Percentiles rank a stretch among this genome's conserved stretches.
Evolutionary conservation across 1,140 invertebrate species (phyloP).

Genomic region (Drosophila guanche): DNA sequence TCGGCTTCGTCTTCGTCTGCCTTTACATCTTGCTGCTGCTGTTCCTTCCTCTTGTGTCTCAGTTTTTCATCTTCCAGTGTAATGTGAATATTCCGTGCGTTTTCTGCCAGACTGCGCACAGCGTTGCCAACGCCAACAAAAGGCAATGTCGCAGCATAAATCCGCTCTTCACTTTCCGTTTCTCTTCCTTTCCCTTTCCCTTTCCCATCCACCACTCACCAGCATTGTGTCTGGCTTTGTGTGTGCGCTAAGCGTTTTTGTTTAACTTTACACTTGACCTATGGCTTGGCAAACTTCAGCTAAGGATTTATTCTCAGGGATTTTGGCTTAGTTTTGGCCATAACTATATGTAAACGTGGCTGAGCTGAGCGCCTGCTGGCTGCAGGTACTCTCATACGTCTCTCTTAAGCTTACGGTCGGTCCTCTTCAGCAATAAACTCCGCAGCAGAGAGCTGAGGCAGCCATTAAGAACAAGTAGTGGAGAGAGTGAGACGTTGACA

Average conservation of each 20-base stretch:
- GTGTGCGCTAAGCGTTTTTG: constrained; percentile 60
- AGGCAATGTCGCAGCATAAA: constrained; percentile 49
- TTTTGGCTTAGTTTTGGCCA: constrained; percentile 2
- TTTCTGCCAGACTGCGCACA: constrained; percentile 18
- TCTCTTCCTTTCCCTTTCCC: background rate
- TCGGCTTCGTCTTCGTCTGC: background rate
- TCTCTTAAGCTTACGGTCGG: no score
- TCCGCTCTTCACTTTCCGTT: constrained; percentile 11
- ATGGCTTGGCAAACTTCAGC: constrained; percentile 43
- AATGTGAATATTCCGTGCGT: constrained; percentile 63
- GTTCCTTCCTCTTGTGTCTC: constrained; percentile 6
- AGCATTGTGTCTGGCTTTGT: constrained; percentile 5
- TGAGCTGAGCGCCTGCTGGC: no score
- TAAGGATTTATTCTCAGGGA: constrained; percentile 24
- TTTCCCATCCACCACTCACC: constrained; percentile 1
- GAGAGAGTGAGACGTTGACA: no score
- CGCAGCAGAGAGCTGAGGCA: no score
- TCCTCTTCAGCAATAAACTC: no score
- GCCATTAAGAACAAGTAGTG: no score
- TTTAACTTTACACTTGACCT: constrained; percentile 71
- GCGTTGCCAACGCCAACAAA: constrained; percentile 44
- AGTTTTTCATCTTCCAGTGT: constrained; percentile 24
- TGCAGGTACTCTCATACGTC: no score
- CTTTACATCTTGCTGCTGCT: constrained; percentile 1
- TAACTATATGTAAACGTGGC: background rate